Evolutionary conservation across 2,797 vertebrate genomes (phyloP).

Genomic region (Hafferia zeledoni): DNA sequence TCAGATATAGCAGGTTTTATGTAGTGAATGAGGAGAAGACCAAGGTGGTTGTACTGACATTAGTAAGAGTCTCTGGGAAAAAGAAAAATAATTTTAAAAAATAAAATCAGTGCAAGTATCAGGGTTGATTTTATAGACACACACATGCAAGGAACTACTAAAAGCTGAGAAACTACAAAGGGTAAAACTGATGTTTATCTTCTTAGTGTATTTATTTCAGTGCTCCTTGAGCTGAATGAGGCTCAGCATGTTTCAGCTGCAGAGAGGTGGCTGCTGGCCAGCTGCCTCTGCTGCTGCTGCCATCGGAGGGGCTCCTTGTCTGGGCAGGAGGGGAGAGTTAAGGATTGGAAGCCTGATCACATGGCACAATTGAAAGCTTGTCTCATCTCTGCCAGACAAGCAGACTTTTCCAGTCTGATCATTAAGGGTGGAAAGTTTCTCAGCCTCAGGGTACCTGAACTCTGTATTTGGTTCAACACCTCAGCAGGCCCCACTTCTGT

Average conservation of each 20-base stretch:
- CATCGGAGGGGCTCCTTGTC: not conserved
- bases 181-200: not conserved
- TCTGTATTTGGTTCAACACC: not conserved
- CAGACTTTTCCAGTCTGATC: constrained; percentile 18
- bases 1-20: not conserved
- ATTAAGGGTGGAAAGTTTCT: constrained; percentile 18
- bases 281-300: constrained; percentile 52
- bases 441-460: not conserved
- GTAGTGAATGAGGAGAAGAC: not conserved
- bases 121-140: not conserved
- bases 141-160: not conserved
- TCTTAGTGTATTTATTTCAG: not conserved
- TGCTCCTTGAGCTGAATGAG: not conserved
- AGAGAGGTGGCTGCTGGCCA: constrained; percentile 64
- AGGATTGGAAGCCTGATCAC: constrained; percentile 6
- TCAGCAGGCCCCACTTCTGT: not conserved
- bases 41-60: not conserved
- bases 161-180: not conserved
- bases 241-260: constrained; percentile 40
- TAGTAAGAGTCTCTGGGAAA: not conserved
- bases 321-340: constrained; percentile 1
- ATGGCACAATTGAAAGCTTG: not conserved
- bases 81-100: not conserved
- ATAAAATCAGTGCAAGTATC: not conserved
- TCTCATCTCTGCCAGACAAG: constrained; percentile 22